phyloP scores from a whole-genome alignment of 2,888 invertebrate genomes.

The Ophraella communa region DNA sequence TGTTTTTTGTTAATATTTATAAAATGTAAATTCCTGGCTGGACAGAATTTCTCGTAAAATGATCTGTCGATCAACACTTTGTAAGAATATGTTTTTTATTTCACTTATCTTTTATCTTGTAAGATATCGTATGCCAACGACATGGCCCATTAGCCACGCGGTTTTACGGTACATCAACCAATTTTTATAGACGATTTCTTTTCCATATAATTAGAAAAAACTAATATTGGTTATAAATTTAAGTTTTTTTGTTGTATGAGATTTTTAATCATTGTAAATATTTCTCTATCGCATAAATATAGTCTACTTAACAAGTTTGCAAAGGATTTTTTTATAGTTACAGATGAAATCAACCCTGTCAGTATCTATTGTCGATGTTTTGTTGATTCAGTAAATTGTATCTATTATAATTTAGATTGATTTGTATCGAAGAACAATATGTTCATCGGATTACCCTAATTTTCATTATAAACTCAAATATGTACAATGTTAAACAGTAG shows the following conservation, averaged over 20 bases:
- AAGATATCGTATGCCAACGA: constrained; percentile 28
- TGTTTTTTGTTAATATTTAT: neutral
- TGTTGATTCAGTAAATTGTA: constrained; percentile 3
- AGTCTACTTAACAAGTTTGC: no score
- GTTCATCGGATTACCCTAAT: neutral
- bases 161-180: constrained; percentile 34
- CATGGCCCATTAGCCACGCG: constrained; percentile 38
- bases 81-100: constrained; percentile 6
- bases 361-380: neutral
- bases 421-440: neutral
- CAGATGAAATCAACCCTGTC: no score
- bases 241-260: neutral
- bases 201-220: neutral
- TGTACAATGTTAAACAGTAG: neutral
- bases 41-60: neutral
- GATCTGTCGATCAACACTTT: constrained; percentile 16
- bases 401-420: constrained; percentile 2
- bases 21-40: neutral
- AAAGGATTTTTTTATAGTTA: neutral
- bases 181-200: constrained; percentile 15
- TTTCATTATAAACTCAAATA: neutral
- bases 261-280: neutral
- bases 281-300: neutral
- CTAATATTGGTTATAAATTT: neutral
- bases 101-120: constrained; percentile 8